Evolutionary conservation across 2,888 invertebrate genomes (phyloP).

Genomic region (Bombylius major): DNA sequence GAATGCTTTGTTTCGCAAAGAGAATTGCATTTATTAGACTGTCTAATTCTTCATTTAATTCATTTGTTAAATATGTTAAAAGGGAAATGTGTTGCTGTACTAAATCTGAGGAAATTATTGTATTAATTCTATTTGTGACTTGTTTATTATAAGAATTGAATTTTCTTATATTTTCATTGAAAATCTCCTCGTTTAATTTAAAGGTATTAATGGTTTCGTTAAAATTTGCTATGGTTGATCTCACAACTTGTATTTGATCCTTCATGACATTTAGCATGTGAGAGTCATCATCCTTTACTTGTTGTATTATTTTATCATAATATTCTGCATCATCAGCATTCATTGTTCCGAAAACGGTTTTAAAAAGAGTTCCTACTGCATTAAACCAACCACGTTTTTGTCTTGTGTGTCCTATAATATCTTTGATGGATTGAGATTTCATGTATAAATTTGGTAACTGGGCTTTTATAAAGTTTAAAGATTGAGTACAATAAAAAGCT

Average conservation of each 20-base stretch:
- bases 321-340: slow-evolving; percentile 11
- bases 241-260: slow-evolving; percentile 14
- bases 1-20: slow-evolving; percentile 2
- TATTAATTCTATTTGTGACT: background rate
- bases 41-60: slow-evolving; percentile 11
- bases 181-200: slow-evolving; percentile 11
- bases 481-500: slow-evolving; percentile 1
- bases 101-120: background rate
- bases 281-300: slow-evolving; percentile 11
- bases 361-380: slow-evolving; percentile 4
- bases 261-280: slow-evolving; percentile 11
- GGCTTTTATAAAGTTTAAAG: background rate
- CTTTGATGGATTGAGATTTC: slow-evolving; percentile 1
- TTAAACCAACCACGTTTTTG: slow-evolving; percentile 1
- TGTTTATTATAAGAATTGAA: slow-evolving; percentile 7
- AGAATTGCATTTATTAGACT: slow-evolving; percentile 11
- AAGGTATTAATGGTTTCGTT: slow-evolving; percentile 13
- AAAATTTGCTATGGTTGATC: slow-evolving; percentile 13
- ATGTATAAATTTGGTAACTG: slow-evolving; percentile 1
- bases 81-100: slow-evolving; percentile 10
- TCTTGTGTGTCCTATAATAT: background rate
- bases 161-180: slow-evolving; percentile 13
- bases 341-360: slow-evolving; percentile 5
- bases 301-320: slow-evolving; percentile 12
- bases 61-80: slow-evolving; percentile 9